phyloP scores from a whole-genome alignment of 2,113 vertebrate genomes.

The Semnopithecus entellus region DNA sequence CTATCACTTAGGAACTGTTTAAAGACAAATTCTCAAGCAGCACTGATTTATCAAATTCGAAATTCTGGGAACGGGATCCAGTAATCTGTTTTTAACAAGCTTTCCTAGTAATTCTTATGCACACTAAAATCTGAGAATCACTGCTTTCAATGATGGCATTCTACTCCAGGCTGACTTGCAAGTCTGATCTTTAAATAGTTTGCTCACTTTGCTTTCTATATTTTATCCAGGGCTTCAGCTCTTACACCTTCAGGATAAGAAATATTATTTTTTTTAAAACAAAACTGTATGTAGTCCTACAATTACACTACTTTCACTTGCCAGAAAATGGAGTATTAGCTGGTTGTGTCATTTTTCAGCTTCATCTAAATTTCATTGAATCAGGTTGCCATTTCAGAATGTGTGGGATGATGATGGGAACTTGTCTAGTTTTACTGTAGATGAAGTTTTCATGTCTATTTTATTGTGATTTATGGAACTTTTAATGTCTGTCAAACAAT shows the following conservation, averaged over 20 bases:
- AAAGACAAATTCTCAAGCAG: not conserved
- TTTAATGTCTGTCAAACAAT: constrained; percentile 68
- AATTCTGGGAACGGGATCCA: not conserved
- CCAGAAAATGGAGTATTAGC: not conserved
- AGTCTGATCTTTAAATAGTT: constrained; percentile 19
- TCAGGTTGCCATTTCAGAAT: constrained; percentile 42
- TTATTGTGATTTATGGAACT: constrained; percentile 70
- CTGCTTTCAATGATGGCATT: not conserved
- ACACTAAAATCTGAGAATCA: not conserved
- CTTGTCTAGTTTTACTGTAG: constrained; percentile 56
- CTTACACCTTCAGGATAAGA: not conserved
- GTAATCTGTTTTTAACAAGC: fast-evolving
- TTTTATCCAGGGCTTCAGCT: not conserved
- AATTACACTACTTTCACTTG: not conserved
- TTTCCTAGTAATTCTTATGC: not conserved
- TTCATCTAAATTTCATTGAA: constrained; percentile 60
- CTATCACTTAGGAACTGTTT: not conserved
- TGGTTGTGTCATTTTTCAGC: not conserved
- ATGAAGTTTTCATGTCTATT: constrained; percentile 57
- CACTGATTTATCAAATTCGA: not conserved
- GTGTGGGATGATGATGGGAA: constrained; percentile 36
- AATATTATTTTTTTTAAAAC: not conserved
- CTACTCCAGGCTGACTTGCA: not conserved
- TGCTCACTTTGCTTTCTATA: not conserved
- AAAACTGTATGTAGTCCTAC: not conserved